phyloP scores from a whole-genome alignment of 2,797 vertebrate species.

The Girardinus metallicus region DNA sequence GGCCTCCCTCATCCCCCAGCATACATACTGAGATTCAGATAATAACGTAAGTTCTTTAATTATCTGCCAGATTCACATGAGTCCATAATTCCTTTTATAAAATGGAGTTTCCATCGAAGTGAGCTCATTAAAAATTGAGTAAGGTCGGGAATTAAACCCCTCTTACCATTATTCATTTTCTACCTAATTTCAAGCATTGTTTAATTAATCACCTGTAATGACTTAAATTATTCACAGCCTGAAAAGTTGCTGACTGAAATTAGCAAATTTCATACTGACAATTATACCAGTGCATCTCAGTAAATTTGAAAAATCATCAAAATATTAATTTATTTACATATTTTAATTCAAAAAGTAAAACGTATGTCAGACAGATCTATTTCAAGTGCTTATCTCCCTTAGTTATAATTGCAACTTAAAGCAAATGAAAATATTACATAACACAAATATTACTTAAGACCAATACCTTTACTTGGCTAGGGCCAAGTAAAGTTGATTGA shows the following conservation, averaged over 20 bases:
- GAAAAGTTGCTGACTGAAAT: conserved; percentile 60
- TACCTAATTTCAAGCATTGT: conserved; percentile 79
- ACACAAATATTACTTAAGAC: background rate
- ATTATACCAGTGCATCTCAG: conserved; percentile 22
- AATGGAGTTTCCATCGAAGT: conserved; percentile 70
- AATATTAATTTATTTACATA: background rate
- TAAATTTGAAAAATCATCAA: background rate
- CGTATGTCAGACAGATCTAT: background rate
- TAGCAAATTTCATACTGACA: conserved; percentile 47
- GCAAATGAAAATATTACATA: background rate
- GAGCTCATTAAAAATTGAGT: conserved; percentile 86
- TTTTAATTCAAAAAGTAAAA: background rate
- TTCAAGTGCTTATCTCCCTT: background rate
- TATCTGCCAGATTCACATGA: conserved; percentile 76
- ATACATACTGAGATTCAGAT: conserved; percentile 63
- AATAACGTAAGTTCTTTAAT: conserved; percentile 73
- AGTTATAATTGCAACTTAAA: background rate
- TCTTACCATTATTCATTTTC: conserved; percentile 83
- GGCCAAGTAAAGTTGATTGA: too few species aligned
- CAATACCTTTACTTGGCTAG: background rate
- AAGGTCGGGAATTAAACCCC: conserved; percentile 84
- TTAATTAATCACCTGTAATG: conserved; percentile 81
- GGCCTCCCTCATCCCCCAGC: conserved; percentile 1
- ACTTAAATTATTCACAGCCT: conserved; percentile 74
- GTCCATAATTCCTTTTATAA: conserved; percentile 78